Evolutionary conservation across 2,888 invertebrate genomes (phyloP), one percentile per base, ranked within the genome.

Genomic region (Malthinus flaveolus): DNA sequence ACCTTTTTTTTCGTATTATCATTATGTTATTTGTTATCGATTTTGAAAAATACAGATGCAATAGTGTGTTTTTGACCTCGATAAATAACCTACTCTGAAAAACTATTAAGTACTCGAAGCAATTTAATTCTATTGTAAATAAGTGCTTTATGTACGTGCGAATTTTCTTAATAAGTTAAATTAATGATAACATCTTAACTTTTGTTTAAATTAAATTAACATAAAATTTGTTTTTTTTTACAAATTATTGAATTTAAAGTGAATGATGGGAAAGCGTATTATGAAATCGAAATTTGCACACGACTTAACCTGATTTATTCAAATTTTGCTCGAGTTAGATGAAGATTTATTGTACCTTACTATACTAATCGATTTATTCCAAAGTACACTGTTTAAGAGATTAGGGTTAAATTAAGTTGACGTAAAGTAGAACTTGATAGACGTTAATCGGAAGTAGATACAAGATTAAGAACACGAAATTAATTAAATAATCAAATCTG

Each of bases 31-130:
- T 42, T 42, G 39, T 42, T 42, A 42, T 42, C 13, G 39, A 15
- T 15, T 23, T 13, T 6, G 37, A 42, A 42, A 42, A 42, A 42
- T 42, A 23, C 6, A 42, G 13, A 23, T 42, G 39, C 23, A 23
- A 23, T 23, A 23, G 5, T 42, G 13, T 23, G 23, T 13, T 15
- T 42, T 42, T 42, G 39, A 42, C 39, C 39, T 42, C 39, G 12
- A 42, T 42, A 42, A 42, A 42, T 42, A 42, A 42, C 39, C 39
- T 42, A 42, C 39, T 42, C 39, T 11, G 23, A 1, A 39, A 23
- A 23, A 23, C 5, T 23, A 42, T 42, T 42, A n/a, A n/a, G n/a
- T n/a, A 42, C 23, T 42, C 15, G n/a, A 12, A 13, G 23, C 39
- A 13, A 42, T 42, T 42, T 23, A 23, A 23, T 42, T 42, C 39